Conservation (phyloP, 2,797 vertebrate genomes). For the Platyrinchus mystaceus region DNA sequence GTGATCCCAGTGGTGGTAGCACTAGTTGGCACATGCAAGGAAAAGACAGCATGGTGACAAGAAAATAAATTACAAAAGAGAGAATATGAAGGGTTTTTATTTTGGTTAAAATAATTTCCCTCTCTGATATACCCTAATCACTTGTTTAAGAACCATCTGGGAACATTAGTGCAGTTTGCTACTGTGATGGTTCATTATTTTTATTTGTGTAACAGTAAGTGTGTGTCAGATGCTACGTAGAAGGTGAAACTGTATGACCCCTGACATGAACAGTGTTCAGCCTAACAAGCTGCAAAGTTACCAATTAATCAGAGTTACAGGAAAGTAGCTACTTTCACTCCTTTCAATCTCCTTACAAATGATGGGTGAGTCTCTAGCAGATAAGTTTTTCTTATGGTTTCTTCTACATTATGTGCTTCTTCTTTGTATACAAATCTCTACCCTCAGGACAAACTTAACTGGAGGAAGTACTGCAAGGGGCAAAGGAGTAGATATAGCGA, state of each 20-base stretch:
- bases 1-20: not conserved
- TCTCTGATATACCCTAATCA: not conserved
- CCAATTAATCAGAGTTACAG: not conserved
- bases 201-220: not conserved
- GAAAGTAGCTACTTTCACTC: not conserved
- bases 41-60: accelerated
- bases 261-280: not conserved
- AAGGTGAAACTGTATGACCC: not conserved
- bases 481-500: not conserved
- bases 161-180: not conserved
- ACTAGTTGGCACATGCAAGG: accelerated
- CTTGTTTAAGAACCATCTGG: not conserved
- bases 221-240: not conserved
- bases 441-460: not conserved
- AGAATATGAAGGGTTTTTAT: not conserved
- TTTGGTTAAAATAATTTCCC: not conserved
- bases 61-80: not conserved
- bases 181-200: not conserved
- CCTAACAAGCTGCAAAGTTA: not conserved
- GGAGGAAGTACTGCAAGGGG: not conserved
- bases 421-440: not conserved
- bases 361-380: not conserved
- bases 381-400: not conserved
- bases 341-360: not conserved
- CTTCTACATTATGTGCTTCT: not conserved